These are phyloP conservation scores for Tachysurus vachellii DNA, from an alignment of 2,113 vertebrate species.

Conservation along the genomic window DNA sequence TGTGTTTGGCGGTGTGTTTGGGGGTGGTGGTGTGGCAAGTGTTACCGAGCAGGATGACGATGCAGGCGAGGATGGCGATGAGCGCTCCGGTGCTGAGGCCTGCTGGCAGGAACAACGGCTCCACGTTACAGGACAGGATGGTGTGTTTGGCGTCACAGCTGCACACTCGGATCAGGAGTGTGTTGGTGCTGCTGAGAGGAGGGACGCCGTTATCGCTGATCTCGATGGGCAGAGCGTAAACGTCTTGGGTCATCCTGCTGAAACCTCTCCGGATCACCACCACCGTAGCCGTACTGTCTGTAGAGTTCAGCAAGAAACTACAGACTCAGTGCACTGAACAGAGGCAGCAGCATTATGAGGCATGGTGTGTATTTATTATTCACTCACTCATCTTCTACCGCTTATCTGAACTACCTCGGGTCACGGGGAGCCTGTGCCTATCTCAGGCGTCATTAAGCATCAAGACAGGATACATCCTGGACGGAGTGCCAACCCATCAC, in stretches of 20 bases:
- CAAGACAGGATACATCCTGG: no score
- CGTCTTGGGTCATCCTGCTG: conserved; percentile 86
- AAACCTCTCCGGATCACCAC: conserved; percentile 84
- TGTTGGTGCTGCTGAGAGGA: conserved; percentile 89
- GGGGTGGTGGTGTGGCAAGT: neutral
- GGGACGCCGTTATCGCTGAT: conserved; percentile 90
- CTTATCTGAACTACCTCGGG: no score
- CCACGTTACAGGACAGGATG: conserved; percentile 87
- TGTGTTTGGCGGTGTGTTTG: neutral
- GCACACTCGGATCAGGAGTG: conserved; percentile 90
- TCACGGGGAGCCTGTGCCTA: no score
- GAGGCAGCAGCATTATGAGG: neutral
- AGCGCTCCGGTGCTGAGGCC: conserved; percentile 93
- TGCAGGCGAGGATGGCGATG: conserved; percentile 94
- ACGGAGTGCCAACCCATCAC: no score
- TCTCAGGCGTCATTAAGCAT: no score
- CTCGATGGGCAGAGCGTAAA: conserved; percentile 88
- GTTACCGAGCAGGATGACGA: conserved; percentile 92
- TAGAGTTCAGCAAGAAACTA: neutral
- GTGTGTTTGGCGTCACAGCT: conserved; percentile 84
- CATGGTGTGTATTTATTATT: neutral
- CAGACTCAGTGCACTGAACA: neutral
- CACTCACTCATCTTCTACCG: no score
- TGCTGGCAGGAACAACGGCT: conserved; percentile 85
- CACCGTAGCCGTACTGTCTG: conserved; percentile 89